phyloP scores from a whole-genome alignment of 2,113 vertebrate genomes.

The Neofelis nebulosa region DNA sequence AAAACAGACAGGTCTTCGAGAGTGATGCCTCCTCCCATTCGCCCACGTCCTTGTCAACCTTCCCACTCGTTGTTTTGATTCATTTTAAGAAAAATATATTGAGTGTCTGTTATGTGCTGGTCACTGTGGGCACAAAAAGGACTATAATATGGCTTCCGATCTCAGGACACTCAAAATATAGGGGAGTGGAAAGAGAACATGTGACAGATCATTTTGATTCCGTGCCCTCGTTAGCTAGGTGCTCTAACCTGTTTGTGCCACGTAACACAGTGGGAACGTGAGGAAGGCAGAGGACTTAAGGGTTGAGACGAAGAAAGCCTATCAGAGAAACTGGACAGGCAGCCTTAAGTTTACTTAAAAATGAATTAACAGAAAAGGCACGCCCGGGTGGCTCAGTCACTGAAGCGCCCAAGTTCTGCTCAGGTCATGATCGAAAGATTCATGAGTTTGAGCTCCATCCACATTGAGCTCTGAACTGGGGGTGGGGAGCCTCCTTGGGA shows the following conservation, averaged over 20 bases:
- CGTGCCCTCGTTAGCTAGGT: not conserved
- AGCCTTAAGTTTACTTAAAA: not conserved
- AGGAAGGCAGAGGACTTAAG: not conserved
- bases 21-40: not conserved
- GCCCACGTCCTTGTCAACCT: not conserved
- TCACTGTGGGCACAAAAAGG: not conserved
- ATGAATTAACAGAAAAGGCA: not conserved
- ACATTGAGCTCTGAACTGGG: not conserved
- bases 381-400: not conserved
- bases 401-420: not conserved
- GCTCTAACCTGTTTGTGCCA: not conserved
- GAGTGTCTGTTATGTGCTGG: not conserved
- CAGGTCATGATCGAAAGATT: not conserved
- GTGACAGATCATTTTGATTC: not conserved
- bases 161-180: not conserved
- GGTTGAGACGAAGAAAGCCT: not conserved
- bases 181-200: not conserved
- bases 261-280: not conserved
- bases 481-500: not conserved
- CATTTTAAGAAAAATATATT: not conserved
- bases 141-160: not conserved
- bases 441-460: not conserved
- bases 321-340: not conserved
- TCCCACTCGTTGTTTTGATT: not conserved
- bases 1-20: not conserved